phyloP scores from a whole-genome alignment of 2,113 vertebrate genomes.

The Channa maculata region DNA sequence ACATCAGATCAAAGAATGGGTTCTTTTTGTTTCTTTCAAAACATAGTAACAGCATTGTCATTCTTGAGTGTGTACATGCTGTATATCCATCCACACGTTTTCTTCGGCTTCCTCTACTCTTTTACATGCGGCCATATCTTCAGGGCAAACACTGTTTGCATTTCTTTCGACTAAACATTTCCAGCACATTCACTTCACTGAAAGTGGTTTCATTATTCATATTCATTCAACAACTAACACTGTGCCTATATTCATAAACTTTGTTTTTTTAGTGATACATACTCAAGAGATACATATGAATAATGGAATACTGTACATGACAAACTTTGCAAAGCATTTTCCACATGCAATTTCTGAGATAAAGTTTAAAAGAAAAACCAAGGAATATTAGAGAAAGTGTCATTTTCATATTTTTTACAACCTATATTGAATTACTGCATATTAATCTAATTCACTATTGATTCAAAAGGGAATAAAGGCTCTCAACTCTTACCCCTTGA shows the following conservation, averaged over 20 bases:
- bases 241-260: background rate
- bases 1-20: background rate
- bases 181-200: background rate
- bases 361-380: background rate
- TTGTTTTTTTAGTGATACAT: background rate
- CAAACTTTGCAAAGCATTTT: background rate
- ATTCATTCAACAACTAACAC: conserved; percentile 18
- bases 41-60: too few species aligned
- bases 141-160: background rate
- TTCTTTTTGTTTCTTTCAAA: too few species aligned
- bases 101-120: too few species aligned
- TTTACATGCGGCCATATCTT: too few species aligned
- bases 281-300: background rate
- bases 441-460: too few species aligned
- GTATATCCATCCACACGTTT: too few species aligned
- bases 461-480: background rate
- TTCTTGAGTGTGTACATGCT: too few species aligned
- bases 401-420: background rate
- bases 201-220: conserved; percentile 3
- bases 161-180: background rate
- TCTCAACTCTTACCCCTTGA: conserved; percentile 91
- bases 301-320: background rate
- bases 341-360: background rate
- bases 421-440: background rate
- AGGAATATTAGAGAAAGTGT: background rate